Base-by-base conservation (phyloP, 2,797 vertebrate genomes). In the Mormyrops boulengeri region DNA sequence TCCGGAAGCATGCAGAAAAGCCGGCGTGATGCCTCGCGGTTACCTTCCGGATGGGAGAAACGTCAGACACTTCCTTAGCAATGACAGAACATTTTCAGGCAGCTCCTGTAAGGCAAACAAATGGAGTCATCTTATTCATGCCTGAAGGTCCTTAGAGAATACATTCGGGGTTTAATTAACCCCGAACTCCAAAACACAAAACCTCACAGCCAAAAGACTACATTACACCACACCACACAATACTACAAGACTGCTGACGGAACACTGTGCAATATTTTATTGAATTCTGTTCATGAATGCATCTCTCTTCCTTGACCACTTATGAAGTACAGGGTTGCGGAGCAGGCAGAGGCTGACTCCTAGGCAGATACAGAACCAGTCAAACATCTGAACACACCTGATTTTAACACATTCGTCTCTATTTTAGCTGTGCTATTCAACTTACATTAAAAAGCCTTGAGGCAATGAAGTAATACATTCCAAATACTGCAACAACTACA, bases 41-140 rank as follows among this genome's bases (percentile, higher is more conserved):
- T 95, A 97, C 98, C 98, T 97, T 94, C 96, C 97, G 44, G 97
- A 97, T 92, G 98, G 97, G 1, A 97, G 96, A 94, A 99, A 99
- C 0, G 96, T 98, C 92, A 99, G 95, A 92, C 98, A 99, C 94
- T 97, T 99, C 94, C 96, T 97, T 94, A 99, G 95, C 89, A 99
- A 95, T 91, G 92, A 85, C 1, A 95, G 85, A 89, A 96, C 91
- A 91, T 95, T 97, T 94, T 97, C 97, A 73, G 98, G 96, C 91
- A 99, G 95, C 49, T 96, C 97, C 98, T 99, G 92, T 86, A 89
- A 92, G 90, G 26, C 69, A 89, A 80, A 91, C 41, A 22, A n/a
- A n/a, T n/a, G n/a, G 82, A 82, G 77, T 30, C 38, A 0, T 47
- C 77, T 82, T 69, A 69, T 69, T 34, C 26, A 69, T 11, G 26